Base-by-base conservation (phyloP, 2,888 invertebrate genomes). In the Leuctra nigra region DNA sequence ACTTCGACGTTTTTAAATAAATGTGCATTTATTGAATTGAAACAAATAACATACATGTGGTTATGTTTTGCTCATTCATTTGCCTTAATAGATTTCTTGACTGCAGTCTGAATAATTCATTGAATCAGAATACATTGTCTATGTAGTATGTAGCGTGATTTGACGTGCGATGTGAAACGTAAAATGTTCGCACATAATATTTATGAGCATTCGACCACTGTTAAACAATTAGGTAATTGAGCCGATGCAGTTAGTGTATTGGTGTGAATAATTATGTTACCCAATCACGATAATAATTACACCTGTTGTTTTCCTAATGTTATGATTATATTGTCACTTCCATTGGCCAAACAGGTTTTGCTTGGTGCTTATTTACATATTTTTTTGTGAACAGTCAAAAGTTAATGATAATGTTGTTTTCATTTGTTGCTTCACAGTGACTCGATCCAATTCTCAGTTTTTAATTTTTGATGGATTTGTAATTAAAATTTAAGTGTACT, bases 281-380 rank as follows among this genome's bases (percentile, higher is more conserved):
- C n/a, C n/a, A n/a, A n/a, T n/a, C n/a, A n/a, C n/a, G n/a, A n/a
- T n/a, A n/a, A n/a, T n/a, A n/a, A n/a, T n/a, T n/a, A n/a, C n/a
- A n/a, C n/a, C n/a, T n/a, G n/a, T 36, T 36, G 36, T 14, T 14
- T 13, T 36, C 13, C 13, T 11, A 36, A 14, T 36, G 36, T 36
- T 36, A 36, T 36, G 36, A 14, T 13, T 4, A 36, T 36, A 36
- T 14, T 50, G 50, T 35, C 50, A 50, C 50, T 50, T 50, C 18
- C 16, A 50, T 50, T 50, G 50, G 50, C 50, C 33, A 20, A 50
- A 50, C 33, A n/a, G 18, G n/a, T 50, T 50, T 35, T 33, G 16
- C 35, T 35, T 33, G 22, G 50, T 20, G 35, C 33, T 35, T 35
- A 29, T 47, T 47, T 47, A 47, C 25, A 33, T 29, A 50, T 33